Conservation (phyloP, 2,113 vertebrate genomes). For the Muntiacus reevesi region DNA sequence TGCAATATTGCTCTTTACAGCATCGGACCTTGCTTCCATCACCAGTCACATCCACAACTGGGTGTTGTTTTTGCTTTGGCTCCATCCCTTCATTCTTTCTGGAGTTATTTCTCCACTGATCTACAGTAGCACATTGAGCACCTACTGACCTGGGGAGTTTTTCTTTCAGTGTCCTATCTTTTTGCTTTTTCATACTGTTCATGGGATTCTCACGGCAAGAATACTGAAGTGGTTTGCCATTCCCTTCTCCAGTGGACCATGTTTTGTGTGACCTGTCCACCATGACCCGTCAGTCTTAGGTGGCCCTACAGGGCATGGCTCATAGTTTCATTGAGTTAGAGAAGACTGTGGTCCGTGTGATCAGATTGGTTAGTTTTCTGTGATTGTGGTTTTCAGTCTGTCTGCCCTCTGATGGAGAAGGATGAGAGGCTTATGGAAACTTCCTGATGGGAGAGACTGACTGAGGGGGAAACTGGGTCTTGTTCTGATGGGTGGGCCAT, state of each 20-base stretch:
- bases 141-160: background rate
- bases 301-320: background rate
- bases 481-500: background rate
- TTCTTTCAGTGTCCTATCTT: background rate
- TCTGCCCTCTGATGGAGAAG: background rate
- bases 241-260: background rate
- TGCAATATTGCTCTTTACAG: background rate
- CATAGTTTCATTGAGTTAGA: background rate
- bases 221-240: background rate
- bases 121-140: background rate
- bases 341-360: background rate
- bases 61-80: background rate
- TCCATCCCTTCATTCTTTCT: background rate
- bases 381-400: background rate
- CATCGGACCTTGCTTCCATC: background rate
- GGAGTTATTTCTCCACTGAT: background rate
- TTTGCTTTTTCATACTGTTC: background rate
- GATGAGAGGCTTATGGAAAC: background rate
- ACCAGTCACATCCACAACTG: background rate
- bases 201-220: background rate
- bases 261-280: background rate
- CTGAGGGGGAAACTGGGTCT: background rate
- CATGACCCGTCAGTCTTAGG: background rate
- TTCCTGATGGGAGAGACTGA: background rate
- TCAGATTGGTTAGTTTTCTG: background rate